Evolutionary conservation across 2,888 invertebrate species (phyloP), one percentile per base, ranked within the genome.

Genomic region (Dichetophora obliterata): DNA sequence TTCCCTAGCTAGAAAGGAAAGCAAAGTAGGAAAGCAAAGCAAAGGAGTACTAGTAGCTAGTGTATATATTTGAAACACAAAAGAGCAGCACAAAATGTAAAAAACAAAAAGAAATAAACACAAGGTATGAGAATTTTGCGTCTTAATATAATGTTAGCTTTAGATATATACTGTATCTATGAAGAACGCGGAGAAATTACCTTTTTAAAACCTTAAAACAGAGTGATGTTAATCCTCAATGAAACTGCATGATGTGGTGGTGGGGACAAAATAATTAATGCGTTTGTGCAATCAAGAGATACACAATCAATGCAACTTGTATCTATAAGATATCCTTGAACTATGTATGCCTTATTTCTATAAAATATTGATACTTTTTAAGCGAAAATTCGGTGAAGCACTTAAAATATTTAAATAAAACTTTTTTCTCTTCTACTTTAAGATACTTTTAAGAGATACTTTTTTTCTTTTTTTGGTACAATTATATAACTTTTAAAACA

Each of bases 301-400:
- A 73, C 73, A 73, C 73, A 73, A 73, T 57, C 61, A 48, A 48
- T 24, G 34, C 57, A 71, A 34, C 34, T 37, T 57, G 34, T 73
- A 63, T 73, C 73, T 73, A 65, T 61, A 63, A n/a, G 50, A 63
- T 50, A 73, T 73, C 73, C 73, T 73, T 73, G 63, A 73, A 65
- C 52, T 11, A 19, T 34, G 22, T 11, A 19, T 34, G 22, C 57
- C 11, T 48, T 34, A 24, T 19, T 34, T 71, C 31, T 22, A 59
- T 59, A 37, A 57, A 71, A 57, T 31, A 14, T 73, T 52, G 24
- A 19, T 50, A 48, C 63, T 63, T 31, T 57, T 1, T 48, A 34
- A 63, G n/a, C 8, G 6, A 63, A 50, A 48, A 37, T 19, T 31
- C n/a, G 52, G n/a, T 37, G 37, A 71, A 37, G 34, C 70, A 31